phyloP scores from a whole-genome alignment of 1,140 invertebrate genomes.

The Prorops nasuta region DNA sequence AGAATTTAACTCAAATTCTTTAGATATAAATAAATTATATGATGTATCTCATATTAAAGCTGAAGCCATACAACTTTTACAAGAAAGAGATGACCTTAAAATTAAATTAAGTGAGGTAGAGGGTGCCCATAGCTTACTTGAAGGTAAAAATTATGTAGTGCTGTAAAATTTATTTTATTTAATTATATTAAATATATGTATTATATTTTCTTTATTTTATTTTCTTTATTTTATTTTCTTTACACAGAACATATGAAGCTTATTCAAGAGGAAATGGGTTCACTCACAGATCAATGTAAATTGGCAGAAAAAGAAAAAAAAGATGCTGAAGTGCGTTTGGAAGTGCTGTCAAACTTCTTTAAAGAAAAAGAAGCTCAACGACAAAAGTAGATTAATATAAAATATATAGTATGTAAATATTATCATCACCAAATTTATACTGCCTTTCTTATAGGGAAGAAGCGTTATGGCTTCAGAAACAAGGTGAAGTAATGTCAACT shows the following conservation, averaged over 20 bases:
- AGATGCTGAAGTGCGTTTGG: constrained; percentile 77
- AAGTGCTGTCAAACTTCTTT: constrained; percentile 84
- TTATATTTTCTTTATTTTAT: constrained; percentile 1
- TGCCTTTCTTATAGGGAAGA: constrained; percentile 65
- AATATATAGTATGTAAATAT: constrained; percentile 30
- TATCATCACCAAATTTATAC: constrained; percentile 3
- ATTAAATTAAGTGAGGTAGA: constrained; percentile 48
- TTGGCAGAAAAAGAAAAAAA: constrained; percentile 74
- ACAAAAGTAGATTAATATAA: constrained; percentile 66
- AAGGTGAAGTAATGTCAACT: constrained; percentile 77
- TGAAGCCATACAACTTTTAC: constrained; percentile 37
- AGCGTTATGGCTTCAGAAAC: constrained; percentile 77
- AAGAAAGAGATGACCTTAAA: constrained; percentile 50
- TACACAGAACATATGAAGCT: constrained; percentile 50
- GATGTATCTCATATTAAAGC: constrained; percentile 47
- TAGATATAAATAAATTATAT: constrained; percentile 50
- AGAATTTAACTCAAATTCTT: constrained; percentile 41
- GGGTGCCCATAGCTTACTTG: constrained; percentile 47
- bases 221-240: constrained; percentile 7
- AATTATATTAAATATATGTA: constrained; percentile 6
- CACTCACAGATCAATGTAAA: constrained; percentile 65
- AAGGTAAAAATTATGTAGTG: constrained; percentile 31
- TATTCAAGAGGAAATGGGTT: constrained; percentile 55
- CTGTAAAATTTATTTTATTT: constrained; percentile 10
- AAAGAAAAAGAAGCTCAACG: constrained; percentile 83